phyloP scores from a whole-genome alignment of 2,888 invertebrate species.

The Acleris holmiana region DNA sequence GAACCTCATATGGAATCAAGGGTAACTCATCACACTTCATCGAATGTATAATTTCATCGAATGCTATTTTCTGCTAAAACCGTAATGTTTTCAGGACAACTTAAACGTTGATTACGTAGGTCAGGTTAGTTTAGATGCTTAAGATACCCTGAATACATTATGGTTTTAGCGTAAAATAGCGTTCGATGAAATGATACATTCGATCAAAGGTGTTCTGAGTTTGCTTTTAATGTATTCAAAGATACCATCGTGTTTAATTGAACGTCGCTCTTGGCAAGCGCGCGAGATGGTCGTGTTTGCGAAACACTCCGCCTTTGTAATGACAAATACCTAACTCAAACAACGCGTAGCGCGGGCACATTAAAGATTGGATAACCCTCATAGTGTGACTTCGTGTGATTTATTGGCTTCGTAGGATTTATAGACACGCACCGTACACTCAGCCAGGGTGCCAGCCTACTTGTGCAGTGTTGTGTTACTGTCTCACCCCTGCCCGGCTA shows the following conservation, averaged over 20 bases:
- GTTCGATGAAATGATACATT: too few species aligned
- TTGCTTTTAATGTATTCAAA: too few species aligned
- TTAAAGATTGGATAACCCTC: slow-evolving; percentile 75
- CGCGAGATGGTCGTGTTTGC: slow-evolving; percentile 57
- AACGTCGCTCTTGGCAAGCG: slow-evolving; percentile 42
- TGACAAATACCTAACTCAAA: slow-evolving; percentile 62
- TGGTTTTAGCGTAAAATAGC: too few species aligned
- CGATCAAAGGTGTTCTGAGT: too few species aligned
- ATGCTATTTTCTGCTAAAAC: too few species aligned
- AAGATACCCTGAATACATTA: too few species aligned
- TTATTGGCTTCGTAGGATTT: slow-evolving; percentile 84
- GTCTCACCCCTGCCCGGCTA: slow-evolving; percentile 53
- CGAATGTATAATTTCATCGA: too few species aligned
- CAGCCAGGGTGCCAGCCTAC: slow-evolving; percentile 52
- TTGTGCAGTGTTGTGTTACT: slow-evolving; percentile 71
- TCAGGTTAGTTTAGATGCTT: too few species aligned
- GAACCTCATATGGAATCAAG: too few species aligned
- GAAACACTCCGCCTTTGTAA: slow-evolving; percentile 70
- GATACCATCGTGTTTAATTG: slow-evolving; percentile 38
- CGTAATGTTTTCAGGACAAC: too few species aligned
- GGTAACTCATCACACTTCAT: too few species aligned
- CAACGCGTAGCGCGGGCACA: slow-evolving; percentile 61
- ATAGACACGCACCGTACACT: slow-evolving; percentile 80
- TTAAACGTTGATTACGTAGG: too few species aligned
- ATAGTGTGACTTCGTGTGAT: slow-evolving; percentile 84